Conservation (phyloP, 2,888 invertebrate genomes). For the Drosophila leonis region DNA sequence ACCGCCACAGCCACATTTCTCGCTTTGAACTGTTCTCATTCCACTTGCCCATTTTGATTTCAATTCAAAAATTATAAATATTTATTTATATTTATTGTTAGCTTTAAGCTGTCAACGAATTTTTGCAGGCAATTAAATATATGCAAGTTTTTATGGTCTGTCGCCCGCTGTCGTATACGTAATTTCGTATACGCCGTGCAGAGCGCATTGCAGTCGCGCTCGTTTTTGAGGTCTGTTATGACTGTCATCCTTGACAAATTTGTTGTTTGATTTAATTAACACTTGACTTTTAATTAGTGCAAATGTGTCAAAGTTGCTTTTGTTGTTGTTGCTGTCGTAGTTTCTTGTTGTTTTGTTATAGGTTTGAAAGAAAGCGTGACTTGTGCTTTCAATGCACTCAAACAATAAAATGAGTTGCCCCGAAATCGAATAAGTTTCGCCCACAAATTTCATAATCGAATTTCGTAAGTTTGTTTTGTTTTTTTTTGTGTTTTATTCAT, state of each 20-base stretch:
- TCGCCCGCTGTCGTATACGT: constrained; percentile 12
- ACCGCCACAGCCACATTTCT: background rate
- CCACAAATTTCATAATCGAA: constrained; percentile 69
- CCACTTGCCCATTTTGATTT: background rate
- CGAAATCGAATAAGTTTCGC: constrained; percentile 51
- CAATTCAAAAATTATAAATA: background rate
- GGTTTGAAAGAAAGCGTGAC: constrained; percentile 72
- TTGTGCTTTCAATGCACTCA: constrained; percentile 52
- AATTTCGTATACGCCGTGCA: constrained; percentile 9
- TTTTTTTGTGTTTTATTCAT: constrained; percentile 30
- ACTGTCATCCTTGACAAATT: constrained; percentile 62
- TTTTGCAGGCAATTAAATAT: constrained; percentile 12
- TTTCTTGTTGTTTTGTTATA: constrained; percentile 16
- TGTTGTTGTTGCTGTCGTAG: background rate
- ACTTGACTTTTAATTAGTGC: constrained; percentile 70
- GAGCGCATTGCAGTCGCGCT: background rate
- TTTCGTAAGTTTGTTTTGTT: constrained; percentile 64
- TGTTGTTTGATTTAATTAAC: constrained; percentile 61
- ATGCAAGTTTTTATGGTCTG: constrained; percentile 12
- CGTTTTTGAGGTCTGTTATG: constrained; percentile 23
- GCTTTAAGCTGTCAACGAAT: background rate
- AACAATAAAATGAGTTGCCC: constrained; percentile 35
- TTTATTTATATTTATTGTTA: background rate
- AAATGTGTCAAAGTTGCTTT: constrained; percentile 51
- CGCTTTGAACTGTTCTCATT: background rate